These are phyloP conservation scores for Trematocara marginatum DNA, from an alignment of 2,113 vertebrate species.

Conservation along the genomic window DNA sequence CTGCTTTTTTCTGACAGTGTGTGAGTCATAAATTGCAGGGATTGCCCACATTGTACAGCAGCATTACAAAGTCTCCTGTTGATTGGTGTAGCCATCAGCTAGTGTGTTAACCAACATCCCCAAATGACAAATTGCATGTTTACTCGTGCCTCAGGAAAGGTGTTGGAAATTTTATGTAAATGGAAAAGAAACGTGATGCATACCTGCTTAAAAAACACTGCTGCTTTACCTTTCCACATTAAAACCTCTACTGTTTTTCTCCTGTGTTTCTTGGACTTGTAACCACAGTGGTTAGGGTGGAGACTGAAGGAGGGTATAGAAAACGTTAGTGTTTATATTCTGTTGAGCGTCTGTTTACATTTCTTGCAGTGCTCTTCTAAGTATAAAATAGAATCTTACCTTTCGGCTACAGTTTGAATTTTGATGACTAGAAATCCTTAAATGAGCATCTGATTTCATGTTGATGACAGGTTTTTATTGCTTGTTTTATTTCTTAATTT, in stretches of 20 bases:
- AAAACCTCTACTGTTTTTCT: background rate
- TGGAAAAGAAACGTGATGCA: constrained; percentile 55
- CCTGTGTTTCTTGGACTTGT: constrained; percentile 19
- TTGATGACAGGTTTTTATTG: background rate
- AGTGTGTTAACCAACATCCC: constrained; percentile 8
- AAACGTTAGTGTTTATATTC: constrained; percentile 53
- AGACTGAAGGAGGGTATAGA: background rate
- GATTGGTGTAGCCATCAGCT: background rate
- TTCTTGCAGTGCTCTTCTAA: constrained; percentile 38
- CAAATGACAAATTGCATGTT: constrained; percentile 22
- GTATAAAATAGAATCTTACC: constrained; percentile 12
- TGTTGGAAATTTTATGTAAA: constrained; percentile 51
- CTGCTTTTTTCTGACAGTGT: background rate
- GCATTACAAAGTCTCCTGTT: background rate
- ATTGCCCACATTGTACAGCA: constrained; percentile 8
- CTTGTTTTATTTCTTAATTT: background rate
- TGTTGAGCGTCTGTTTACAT: constrained; percentile 51
- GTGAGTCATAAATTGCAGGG: constrained; percentile 4
- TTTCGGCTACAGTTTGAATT: background rate
- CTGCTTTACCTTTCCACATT: constrained; percentile 50
- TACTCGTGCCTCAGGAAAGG: constrained; percentile 4
- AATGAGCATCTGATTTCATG: background rate
- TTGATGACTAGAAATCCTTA: background rate
- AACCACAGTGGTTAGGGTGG: background rate
- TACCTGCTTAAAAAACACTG: constrained; percentile 50